Percentiles rank a stretch among this genome's conserved stretches.
These are phyloP conservation scores for Otus scops DNA, from an alignment of 2,797 vertebrate species.

Conservation along the genomic window DNA sequence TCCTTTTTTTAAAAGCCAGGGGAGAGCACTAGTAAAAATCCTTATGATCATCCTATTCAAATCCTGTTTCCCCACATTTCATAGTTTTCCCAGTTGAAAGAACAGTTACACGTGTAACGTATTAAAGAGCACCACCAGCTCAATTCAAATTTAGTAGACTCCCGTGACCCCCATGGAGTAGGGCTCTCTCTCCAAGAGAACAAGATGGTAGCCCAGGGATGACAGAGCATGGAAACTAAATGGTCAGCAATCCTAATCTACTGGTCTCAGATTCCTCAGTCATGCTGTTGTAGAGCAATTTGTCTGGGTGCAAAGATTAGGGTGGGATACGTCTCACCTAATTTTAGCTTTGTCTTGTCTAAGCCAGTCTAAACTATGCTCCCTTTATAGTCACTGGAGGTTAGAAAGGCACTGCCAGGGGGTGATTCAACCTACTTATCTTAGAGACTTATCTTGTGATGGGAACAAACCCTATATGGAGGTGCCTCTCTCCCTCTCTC, in stretches of 20 bases:
- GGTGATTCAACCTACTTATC: constrained; percentile 37
- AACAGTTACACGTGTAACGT: not conserved
- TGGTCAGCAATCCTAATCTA: not conserved
- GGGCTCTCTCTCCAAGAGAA: not conserved
- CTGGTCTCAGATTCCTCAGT: not conserved
- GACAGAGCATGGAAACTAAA: not conserved
- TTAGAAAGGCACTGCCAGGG: constrained; percentile 5
- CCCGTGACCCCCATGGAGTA: accelerated
- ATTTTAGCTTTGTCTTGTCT: constrained; percentile 52
- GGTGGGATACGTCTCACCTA: not conserved
- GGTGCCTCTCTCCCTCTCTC: not conserved
- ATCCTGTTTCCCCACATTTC: not conserved
- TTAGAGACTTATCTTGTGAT: not conserved
- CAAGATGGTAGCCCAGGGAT: not conserved
- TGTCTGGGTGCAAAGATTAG: not conserved
- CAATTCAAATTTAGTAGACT: not conserved
- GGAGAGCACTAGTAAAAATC: not conserved
- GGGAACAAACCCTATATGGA: constrained; percentile 16
- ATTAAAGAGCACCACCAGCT: not conserved
- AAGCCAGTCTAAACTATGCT: constrained; percentile 24
- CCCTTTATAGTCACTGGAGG: not conserved
- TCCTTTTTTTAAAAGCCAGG: not conserved
- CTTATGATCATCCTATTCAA: not conserved
- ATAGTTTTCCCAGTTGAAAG: not conserved
- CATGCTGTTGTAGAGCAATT: not conserved